Percentiles rank a stretch among this genome's conserved stretches.
These are phyloP conservation scores for Zoroaster sp. DNA, from an alignment of 53 echinoderm and acorn worm genomes.

Conservation along the genomic window DNA sequence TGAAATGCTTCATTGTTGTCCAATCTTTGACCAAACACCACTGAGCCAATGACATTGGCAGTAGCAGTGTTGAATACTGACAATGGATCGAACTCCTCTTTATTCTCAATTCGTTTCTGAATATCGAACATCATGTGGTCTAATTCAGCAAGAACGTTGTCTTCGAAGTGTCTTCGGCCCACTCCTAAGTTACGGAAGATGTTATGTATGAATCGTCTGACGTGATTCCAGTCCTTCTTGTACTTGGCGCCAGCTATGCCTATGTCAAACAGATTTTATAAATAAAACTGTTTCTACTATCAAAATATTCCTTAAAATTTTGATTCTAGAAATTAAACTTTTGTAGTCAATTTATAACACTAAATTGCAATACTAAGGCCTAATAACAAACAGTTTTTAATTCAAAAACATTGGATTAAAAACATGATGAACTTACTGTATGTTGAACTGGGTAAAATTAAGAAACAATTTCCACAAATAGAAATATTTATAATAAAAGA, in stretches of 20 bases:
- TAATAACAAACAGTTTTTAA: too few species aligned
- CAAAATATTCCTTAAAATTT: too few species aligned
- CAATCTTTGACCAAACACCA: constrained; percentile 18
- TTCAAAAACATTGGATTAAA: too few species aligned
- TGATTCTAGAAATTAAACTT: too few species aligned
- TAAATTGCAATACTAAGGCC: too few species aligned
- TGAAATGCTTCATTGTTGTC: neutral
- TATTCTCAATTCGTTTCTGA: neutral
- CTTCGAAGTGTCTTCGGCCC: neutral
- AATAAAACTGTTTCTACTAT: too few species aligned
- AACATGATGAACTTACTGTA: too few species aligned
- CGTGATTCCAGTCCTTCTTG: neutral
- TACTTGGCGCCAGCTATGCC: constrained; percentile 47
- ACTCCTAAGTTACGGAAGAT: neutral
- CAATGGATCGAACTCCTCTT: constrained; percentile 20
- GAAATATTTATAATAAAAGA: too few species aligned
- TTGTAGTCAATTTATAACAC: too few species aligned
- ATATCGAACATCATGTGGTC: constrained; percentile 4
- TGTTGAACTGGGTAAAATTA: too few species aligned
- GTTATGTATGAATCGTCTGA: neutral
- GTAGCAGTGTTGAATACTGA: constrained; percentile 8
- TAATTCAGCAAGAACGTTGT: constrained; percentile 3
- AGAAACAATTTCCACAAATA: too few species aligned
- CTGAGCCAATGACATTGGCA: constrained; percentile 33
- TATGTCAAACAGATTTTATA: neutral